Percentiles rank a stretch among this genome's conserved stretches.
phyloP scores from a whole-genome alignment of 2,113 vertebrate genomes.

The Nematolebias whitei region DNA sequence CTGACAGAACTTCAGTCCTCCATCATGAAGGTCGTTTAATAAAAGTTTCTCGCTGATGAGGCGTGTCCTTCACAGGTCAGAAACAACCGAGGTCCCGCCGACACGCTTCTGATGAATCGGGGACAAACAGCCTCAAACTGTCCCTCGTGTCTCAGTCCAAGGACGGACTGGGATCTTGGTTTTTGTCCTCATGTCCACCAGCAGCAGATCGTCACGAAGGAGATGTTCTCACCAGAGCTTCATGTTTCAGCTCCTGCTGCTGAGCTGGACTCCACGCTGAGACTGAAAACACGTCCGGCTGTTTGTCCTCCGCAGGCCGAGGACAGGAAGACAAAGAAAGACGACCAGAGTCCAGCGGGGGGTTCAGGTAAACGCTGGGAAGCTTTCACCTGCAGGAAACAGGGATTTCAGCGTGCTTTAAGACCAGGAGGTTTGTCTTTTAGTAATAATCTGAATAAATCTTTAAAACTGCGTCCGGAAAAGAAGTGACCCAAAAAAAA shows the following conservation, averaged over 20 bases:
- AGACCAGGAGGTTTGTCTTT: too few relatives aligned
- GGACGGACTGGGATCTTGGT: background rate
- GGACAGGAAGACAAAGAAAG: constrained; percentile 15
- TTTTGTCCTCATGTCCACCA: background rate
- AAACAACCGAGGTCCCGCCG: background rate
- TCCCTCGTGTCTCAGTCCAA: background rate
- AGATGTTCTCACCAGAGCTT: background rate
- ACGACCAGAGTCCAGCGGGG: constrained; percentile 2
- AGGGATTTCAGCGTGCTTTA: too few relatives aligned
- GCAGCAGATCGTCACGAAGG: too few relatives aligned
- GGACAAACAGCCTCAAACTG: background rate
- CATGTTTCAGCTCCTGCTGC: background rate
- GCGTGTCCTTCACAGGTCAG: constrained; percentile 39
- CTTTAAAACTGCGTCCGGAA: too few relatives aligned
- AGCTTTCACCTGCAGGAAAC: too few relatives aligned
- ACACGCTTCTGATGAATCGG: background rate
- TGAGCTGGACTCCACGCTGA: background rate
- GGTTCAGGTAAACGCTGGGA: too few relatives aligned
- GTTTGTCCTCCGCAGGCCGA: constrained; percentile 3
- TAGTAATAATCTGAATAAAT: too few relatives aligned
- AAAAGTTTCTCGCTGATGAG: too few relatives aligned
- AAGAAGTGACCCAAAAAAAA: too few relatives aligned
- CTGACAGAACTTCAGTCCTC: too few relatives aligned
- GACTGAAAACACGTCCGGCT: constrained; percentile 4
- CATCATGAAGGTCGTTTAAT: too few relatives aligned